Conservation (phyloP, 2,797 vertebrate species). For the Sebastiscus albofasciatus region DNA sequence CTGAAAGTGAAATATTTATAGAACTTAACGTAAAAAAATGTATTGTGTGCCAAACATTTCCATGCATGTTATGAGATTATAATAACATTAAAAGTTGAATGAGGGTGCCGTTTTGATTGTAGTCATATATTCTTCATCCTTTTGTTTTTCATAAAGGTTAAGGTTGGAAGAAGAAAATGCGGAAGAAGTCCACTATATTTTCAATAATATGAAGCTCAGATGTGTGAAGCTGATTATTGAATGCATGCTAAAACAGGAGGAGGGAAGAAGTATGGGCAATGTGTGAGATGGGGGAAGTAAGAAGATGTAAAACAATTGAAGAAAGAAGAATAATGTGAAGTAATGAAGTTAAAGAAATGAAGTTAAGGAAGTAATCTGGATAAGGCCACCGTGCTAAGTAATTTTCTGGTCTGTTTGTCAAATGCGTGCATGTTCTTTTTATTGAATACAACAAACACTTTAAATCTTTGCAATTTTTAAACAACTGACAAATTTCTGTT, state of each 20-base stretch:
- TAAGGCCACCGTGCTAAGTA: constrained; percentile 98
- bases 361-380: constrained; percentile 99
- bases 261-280: constrained; percentile 82
- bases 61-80: constrained; percentile 58
- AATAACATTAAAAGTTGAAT: constrained; percentile 61
- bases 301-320: constrained; percentile 92
- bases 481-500: constrained; percentile 40
- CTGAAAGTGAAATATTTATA: constrained; percentile 48
- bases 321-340: constrained; percentile 98
- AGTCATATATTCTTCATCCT: constrained; percentile 97
- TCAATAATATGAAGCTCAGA: constrained; percentile 98
- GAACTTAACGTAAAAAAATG: constrained; percentile 15
- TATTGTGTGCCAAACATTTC: constrained; percentile 41
- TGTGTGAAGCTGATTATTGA: constrained; percentile 98
- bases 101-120: constrained; percentile 73
- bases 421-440: constrained; percentile 83
- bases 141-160: constrained; percentile 99
- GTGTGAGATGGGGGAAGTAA: constrained; percentile 83
- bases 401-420: constrained; percentile 98
- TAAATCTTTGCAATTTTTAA: constrained; percentile 72
- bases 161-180: constrained; percentile 98
- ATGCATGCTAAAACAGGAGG: constrained; percentile 93
- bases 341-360: constrained; percentile 99
- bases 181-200: constrained; percentile 98
- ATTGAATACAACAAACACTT: constrained; percentile 89